Conservation (phyloP, 2,888 invertebrate genomes). For the Polia nebulosa region DNA sequence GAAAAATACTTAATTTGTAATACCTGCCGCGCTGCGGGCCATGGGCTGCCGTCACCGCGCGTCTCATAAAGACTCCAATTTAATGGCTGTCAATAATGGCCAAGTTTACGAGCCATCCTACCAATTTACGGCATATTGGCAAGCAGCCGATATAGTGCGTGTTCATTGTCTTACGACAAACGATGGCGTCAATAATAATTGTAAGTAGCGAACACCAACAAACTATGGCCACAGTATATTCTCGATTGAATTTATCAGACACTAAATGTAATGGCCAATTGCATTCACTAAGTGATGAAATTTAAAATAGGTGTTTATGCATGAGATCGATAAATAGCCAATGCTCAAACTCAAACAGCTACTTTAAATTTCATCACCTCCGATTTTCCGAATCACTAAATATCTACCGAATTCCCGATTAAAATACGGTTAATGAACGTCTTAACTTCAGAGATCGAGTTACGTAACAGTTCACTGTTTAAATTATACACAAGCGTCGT, state of each 20-base stretch:
- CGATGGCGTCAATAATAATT: conserved; percentile 49
- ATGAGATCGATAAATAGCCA: conserved; percentile 31
- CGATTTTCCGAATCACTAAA: conserved; percentile 28
- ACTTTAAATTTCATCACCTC: conserved; percentile 47
- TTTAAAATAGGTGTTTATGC: conserved; percentile 47
- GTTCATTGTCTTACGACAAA: conserved; percentile 72
- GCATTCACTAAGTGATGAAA: conserved; percentile 42
- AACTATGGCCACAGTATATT: conserved; percentile 20
- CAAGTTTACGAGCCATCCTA: conserved; percentile 85
- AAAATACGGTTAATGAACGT: conserved; percentile 34
- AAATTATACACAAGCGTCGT: conserved; percentile 36
- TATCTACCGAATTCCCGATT: conserved; percentile 24
- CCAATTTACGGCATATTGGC: conserved; percentile 88
- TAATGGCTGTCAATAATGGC: conserved; percentile 87
- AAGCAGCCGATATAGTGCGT: conserved; percentile 81
- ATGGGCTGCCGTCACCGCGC: conserved; percentile 72
- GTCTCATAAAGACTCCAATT: conserved; percentile 85
- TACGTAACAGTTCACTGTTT: conserved; percentile 24
- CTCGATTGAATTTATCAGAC: conserved; percentile 33
- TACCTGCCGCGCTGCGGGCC: conserved; percentile 58
- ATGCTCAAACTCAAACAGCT: conserved; percentile 28
- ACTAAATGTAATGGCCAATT: conserved; percentile 37
- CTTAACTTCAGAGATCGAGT: conserved; percentile 29
- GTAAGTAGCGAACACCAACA: conserved; percentile 38
- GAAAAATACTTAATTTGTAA: conserved; percentile 54